Evolutionary conservation across 2,113 vertebrate species (phyloP).

Genomic region (Phalacrocorax carbo): DNA sequence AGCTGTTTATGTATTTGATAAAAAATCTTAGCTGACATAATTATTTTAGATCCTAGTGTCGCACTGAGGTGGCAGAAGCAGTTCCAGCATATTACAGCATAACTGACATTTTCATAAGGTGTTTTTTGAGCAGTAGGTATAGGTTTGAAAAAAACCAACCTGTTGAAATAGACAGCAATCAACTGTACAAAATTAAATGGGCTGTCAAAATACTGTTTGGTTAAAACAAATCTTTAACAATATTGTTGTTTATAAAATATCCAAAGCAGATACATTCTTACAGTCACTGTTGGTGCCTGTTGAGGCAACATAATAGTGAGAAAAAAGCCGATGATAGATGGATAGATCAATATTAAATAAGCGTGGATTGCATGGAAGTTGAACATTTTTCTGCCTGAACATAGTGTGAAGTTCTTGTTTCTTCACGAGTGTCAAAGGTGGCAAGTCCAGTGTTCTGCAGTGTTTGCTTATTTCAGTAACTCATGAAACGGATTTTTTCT

Average conservation of each 20-base stretch:
- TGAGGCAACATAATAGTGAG: background rate
- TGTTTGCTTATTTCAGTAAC: background rate
- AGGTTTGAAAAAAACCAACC: background rate
- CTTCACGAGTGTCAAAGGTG: accelerated
- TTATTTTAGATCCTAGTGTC: background rate
- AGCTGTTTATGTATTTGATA: background rate
- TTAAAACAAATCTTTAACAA: background rate
- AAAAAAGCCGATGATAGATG: background rate
- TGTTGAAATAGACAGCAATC: background rate
- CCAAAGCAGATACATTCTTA: background rate
- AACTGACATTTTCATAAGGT: background rate
- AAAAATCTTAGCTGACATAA: background rate
- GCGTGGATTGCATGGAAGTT: background rate
- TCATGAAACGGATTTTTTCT: background rate
- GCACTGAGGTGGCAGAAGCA: background rate
- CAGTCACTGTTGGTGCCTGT: background rate
- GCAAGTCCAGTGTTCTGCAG: background rate
- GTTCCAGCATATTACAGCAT: background rate
- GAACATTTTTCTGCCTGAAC: background rate
- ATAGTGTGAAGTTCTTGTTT: background rate
- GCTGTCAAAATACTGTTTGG: background rate
- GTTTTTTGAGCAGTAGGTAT: background rate
- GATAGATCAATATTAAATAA: background rate
- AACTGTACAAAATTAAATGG: background rate
- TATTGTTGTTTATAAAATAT: background rate